Evolutionary conservation across 2,113 vertebrate species (phyloP).

Genomic region (Halichoeres trimaculatus): DNA sequence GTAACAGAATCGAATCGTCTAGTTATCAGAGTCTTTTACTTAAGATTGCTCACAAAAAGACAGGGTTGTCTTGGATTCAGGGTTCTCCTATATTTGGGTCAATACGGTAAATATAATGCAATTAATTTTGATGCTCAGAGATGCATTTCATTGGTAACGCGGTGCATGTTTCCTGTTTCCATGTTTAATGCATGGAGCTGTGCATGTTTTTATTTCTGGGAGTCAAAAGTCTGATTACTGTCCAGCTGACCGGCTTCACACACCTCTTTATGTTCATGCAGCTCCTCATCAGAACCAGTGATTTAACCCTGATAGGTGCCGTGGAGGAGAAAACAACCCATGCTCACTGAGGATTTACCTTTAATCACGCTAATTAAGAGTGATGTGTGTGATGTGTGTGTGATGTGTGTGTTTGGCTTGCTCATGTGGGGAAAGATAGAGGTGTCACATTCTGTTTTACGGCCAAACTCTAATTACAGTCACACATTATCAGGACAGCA

Average conservation of each 20-base stretch:
- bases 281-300: not conserved
- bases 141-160: not conserved
- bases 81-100: too few relatives aligned
- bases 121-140: too few relatives aligned
- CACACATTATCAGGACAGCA: conserved; percentile 32
- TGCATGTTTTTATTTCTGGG: not conserved
- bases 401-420: not conserved
- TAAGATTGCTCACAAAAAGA: too few relatives aligned
- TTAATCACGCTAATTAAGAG: conserved; percentile 61
- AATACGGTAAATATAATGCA: too few relatives aligned
- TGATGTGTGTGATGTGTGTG: conserved; percentile 27
- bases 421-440: conserved; percentile 40
- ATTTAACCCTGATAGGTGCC: not conserved
- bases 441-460: conserved; percentile 54
- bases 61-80: too few relatives aligned
- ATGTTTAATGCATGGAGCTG: not conserved
- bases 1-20: too few relatives aligned
- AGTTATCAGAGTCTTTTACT: too few relatives aligned
- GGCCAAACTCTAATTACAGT: conserved; percentile 51
- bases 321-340: not conserved
- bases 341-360: conserved; percentile 24
- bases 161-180: not conserved
- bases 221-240: not conserved
- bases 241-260: not conserved
- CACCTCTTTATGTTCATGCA: not conserved